Conservation (phyloP, 2,888 invertebrate genomes). For the Eristalis arbustorum region DNA sequence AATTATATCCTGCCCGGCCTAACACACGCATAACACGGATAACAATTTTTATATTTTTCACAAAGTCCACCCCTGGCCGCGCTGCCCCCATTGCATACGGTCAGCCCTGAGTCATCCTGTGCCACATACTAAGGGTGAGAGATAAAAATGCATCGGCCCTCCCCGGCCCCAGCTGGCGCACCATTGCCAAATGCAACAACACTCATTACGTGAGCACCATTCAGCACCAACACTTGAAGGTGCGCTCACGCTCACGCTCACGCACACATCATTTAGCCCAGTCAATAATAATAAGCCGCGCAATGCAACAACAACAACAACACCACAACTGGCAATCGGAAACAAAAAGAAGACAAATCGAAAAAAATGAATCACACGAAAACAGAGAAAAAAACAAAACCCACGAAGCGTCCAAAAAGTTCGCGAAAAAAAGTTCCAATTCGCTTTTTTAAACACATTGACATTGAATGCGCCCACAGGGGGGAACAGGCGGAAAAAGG, state of each 20-base stretch:
- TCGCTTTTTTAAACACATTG: conserved; percentile 71
- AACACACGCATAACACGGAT: conserved; percentile 69
- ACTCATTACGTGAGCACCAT: conserved; percentile 61
- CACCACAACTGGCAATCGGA: conserved; percentile 18
- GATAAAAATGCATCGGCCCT: conserved; percentile 20
- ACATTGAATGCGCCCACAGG: conserved; percentile 71
- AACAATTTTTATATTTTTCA: conserved; percentile 69
- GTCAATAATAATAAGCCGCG: conserved; percentile 71
- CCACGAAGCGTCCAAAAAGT: conserved; percentile 2
- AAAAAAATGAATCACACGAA: conserved; percentile 29
- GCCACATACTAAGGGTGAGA: not conserved
- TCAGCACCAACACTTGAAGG: conserved; percentile 65
- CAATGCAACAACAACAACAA: conserved; percentile 54
- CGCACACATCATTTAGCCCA: conserved; percentile 73
- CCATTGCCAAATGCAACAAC: conserved; percentile 50
- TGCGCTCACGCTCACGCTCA: conserved; percentile 70
- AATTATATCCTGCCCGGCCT: conserved; percentile 66
- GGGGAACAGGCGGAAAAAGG: conserved; percentile 45
- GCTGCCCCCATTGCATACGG: not conserved
- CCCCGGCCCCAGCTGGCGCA: no score
- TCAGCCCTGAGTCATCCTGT: conserved; percentile 2
- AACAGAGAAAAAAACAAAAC: conserved; percentile 10
- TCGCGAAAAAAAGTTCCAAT: conserved; percentile 49
- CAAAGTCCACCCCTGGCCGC: conserved; percentile 10
- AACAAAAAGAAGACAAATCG: conserved; percentile 23